These are phyloP conservation scores for Tenualosa thibaudeaui DNA, from an alignment of 2,797 vertebrate species.

Conservation along the genomic window DNA sequence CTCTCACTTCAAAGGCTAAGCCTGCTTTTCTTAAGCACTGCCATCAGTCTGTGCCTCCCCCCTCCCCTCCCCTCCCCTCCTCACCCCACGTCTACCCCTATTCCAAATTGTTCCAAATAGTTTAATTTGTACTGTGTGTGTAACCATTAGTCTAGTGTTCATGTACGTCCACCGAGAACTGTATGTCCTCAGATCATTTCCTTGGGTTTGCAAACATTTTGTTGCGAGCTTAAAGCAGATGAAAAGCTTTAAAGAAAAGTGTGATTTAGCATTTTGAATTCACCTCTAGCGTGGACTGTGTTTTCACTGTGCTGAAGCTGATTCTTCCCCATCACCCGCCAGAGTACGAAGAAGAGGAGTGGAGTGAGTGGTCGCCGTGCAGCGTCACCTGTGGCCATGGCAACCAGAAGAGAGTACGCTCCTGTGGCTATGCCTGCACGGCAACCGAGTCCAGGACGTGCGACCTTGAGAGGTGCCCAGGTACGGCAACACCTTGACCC, in stretches of 20 bases:
- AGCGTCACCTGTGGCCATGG: conserved; percentile 73
- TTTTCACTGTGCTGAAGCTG: no score
- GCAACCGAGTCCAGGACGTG: conserved; percentile 76
- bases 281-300: neutral
- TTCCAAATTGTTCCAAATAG: no score
- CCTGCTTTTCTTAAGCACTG: neutral
- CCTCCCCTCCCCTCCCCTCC: no score
- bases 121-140: no score
- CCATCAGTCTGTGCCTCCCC: neutral
- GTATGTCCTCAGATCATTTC: no score
- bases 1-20: conserved; percentile 48
- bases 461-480: conserved; percentile 69
- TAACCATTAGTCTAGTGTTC: no score
- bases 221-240: no score
- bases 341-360: conserved; percentile 79
- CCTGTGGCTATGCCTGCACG: conserved; percentile 78
- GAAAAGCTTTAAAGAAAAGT: no score
- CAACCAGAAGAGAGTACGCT: conserved; percentile 76
- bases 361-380: conserved; percentile 82
- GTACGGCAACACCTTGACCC: conserved; percentile 49
- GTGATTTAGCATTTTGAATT: no score
- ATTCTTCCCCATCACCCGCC: neutral
- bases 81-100: no score
- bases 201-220: no score
- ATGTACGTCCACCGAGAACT: no score